Conservation (phyloP, 2,888 invertebrate species). For the Abrostola tripartita region DNA sequence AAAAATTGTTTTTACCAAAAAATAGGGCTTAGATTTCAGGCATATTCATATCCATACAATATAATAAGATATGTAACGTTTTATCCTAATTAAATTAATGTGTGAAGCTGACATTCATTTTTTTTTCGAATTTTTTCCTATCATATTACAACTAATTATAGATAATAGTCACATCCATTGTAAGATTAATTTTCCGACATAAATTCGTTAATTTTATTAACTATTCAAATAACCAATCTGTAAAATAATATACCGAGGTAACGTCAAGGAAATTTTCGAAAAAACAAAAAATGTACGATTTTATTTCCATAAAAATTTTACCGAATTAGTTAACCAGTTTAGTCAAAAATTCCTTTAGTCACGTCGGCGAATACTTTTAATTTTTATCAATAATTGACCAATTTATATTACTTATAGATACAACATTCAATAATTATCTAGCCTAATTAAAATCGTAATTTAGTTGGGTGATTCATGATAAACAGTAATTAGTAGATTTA, state of each 20-base stretch:
- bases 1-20: no score
- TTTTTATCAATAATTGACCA: constrained; percentile 47
- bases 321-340: no score
- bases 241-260: constrained; percentile 28
- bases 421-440: constrained; percentile 53
- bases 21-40: no score
- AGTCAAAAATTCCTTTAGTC: constrained; percentile 27
- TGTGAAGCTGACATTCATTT: constrained; percentile 37
- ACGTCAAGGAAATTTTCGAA: constrained; percentile 20
- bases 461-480: no score
- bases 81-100: neutral
- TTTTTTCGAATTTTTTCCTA: constrained; percentile 13
- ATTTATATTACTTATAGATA: constrained; percentile 49
- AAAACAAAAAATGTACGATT: neutral
- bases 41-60: neutral
- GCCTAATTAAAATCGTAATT: constrained; percentile 16
- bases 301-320: no score
- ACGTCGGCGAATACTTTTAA: constrained; percentile 11
- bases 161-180: constrained; percentile 78
- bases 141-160: constrained; percentile 39
- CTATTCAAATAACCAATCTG: constrained; percentile 42
- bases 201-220: constrained; percentile 66
- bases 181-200: constrained; percentile 54
- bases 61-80: neutral
- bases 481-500: no score